phyloP scores from a whole-genome alignment of 1,140 invertebrate species.

The Trichomalopsis sarcophagae region DNA sequence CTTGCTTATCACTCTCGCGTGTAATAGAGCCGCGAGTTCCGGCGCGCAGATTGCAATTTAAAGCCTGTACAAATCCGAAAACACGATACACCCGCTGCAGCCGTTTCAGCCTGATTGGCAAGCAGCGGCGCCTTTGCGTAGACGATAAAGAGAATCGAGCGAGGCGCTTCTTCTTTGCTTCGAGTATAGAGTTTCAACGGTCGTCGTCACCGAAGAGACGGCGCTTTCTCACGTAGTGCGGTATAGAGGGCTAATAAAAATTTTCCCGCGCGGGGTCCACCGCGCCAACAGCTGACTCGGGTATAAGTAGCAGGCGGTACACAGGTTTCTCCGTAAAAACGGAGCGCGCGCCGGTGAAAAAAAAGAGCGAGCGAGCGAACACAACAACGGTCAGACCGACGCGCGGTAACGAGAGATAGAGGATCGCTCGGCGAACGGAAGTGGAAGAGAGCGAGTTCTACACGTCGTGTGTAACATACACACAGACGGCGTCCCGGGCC shows the following conservation, averaged over 20 bases:
- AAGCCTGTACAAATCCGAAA: neutral
- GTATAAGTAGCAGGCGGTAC: neutral
- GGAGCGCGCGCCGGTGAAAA: neutral
- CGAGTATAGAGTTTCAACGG: neutral
- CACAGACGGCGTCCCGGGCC: constrained; percentile 50
- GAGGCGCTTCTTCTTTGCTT: neutral
- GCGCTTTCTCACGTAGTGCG: neutral
- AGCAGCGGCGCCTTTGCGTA: neutral
- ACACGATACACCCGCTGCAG: neutral
- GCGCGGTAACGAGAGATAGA: constrained; percentile 54
- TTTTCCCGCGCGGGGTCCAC: constrained; percentile 57
- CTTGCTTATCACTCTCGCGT: too few relatives aligned
- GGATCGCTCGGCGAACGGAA: constrained; percentile 42
- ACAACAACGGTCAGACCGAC: constrained; percentile 19
- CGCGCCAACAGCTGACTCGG: constrained; percentile 47
- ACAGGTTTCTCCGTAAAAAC: neutral
- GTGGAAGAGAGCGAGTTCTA: constrained; percentile 32
- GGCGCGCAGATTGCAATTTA: neutral
- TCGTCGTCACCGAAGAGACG: neutral
- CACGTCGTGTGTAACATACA: constrained; percentile 13
- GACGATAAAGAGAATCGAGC: neutral
- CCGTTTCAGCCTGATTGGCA: neutral
- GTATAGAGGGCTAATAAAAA: constrained; percentile 57
- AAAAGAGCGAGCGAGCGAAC: constrained; percentile 18
- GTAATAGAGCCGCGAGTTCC: too few relatives aligned